Conservation (phyloP, 2,113 vertebrate species). For the Oenanthe melanoleuca region DNA sequence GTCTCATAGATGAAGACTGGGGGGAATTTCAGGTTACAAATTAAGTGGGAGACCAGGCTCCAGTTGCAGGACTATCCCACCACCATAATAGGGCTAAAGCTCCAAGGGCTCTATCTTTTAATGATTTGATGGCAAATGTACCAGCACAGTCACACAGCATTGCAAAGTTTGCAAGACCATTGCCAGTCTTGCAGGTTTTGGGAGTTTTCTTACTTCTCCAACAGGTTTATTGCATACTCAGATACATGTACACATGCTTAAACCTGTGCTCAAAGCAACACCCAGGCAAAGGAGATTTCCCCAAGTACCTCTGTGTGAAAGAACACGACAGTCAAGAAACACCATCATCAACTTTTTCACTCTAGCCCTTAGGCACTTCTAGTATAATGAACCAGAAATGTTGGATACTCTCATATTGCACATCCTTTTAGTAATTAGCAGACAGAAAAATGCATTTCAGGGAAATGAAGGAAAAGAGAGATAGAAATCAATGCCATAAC, state of each 20-base stretch:
- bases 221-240: not conserved
- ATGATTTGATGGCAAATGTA: not conserved
- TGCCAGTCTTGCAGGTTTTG: not conserved
- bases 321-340: not conserved
- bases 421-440: not conserved
- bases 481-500: not conserved
- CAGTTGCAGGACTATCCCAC: not conserved
- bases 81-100: accelerated
- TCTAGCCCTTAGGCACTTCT: not conserved
- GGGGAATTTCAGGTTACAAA: not conserved
- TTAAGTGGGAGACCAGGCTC: not conserved
- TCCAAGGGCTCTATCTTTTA: not conserved
- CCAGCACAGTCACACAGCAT: not conserved
- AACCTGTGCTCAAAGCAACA: not conserved
- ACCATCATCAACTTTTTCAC: not conserved
- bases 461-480: not conserved
- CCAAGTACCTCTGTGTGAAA: not conserved
- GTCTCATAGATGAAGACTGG: not conserved
- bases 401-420: not conserved
- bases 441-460: not conserved
- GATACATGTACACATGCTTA: accelerated
- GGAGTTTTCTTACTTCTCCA: not conserved
- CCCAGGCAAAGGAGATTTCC: not conserved
- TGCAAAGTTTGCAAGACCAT: not conserved
- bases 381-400: not conserved